Conservation (phyloP, 2,888 invertebrate genomes). For the Andrena camellia region DNA sequence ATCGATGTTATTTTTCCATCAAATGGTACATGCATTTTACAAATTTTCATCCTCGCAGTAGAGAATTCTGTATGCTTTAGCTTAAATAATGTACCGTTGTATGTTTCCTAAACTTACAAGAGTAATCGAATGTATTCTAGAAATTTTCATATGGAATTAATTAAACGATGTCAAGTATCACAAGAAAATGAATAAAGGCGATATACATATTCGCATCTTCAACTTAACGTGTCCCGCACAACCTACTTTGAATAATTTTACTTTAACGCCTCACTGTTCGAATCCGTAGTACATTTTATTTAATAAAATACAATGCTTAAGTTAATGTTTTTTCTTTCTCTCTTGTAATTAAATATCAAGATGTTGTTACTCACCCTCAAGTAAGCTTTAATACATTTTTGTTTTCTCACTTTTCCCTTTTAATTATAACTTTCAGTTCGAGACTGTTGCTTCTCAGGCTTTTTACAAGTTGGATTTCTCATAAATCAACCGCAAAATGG, state of each 20-base stretch:
- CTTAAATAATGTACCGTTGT: conserved; percentile 41
- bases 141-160: conserved; percentile 45
- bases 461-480: conserved; percentile 55
- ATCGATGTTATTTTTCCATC: conserved; percentile 32
- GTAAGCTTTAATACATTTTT: conserved; percentile 45
- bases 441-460: conserved; percentile 49
- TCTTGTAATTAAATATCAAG: conserved; percentile 62
- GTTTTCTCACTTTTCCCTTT: conserved; percentile 4
- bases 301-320: conserved; percentile 70
- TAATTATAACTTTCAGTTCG: conserved; percentile 66
- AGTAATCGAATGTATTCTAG: conserved; percentile 43
- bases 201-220: conserved; percentile 34
- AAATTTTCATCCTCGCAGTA: conserved; percentile 30
- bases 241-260: conserved; percentile 58
- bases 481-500: conserved; percentile 38
- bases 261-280: conserved; percentile 40
- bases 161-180: conserved; percentile 62
- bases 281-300: conserved; percentile 61
- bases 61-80: conserved; percentile 35
- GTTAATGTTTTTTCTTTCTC: conserved; percentile 50
- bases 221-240: conserved; percentile 41
- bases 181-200: conserved; percentile 57
- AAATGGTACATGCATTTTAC: conserved; percentile 34
- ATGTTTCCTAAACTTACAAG: conserved; percentile 50
- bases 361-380: conserved; percentile 35